Percentiles rank a stretch among this genome's conserved stretches.
Evolutionary conservation across 2,888 invertebrate genomes (phyloP).

Genomic region (Pterostichus madidus): DNA sequence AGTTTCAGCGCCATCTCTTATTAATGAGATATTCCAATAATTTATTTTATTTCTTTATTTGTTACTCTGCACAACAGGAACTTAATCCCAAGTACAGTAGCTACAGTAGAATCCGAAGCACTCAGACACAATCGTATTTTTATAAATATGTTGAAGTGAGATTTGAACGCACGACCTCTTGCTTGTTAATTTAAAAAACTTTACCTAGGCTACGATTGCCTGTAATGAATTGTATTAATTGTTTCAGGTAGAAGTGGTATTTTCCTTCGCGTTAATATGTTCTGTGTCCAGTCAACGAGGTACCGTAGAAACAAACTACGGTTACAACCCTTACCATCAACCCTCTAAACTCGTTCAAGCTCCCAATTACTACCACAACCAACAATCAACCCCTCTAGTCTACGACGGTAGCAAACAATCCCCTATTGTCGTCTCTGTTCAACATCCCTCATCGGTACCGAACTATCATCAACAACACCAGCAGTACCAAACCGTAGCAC

Average conservation of each 20-base stretch:
- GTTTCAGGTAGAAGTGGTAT: conserved; percentile 9
- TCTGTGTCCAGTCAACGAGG: not conserved
- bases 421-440: conserved; percentile 15
- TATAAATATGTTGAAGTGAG: too few relatives aligned
- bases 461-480: not conserved
- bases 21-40: too few relatives aligned
- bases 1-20: too few relatives aligned
- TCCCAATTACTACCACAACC: not conserved
- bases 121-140: too few relatives aligned
- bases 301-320: conserved; percentile 18
- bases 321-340: not conserved
- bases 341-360: not conserved
- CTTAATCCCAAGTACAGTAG: too few relatives aligned
- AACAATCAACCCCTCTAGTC: not conserved
- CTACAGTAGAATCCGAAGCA: too few relatives aligned
- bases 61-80: too few relatives aligned
- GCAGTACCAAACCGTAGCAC: not conserved
- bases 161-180: too few relatives aligned
- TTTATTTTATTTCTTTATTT: too few relatives aligned
- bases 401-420: not conserved
- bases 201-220: too few relatives aligned
- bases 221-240: too few relatives aligned
- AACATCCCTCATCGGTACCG: not conserved
- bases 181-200: too few relatives aligned
- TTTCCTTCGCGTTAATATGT: not conserved